Percentiles rank a stretch among this genome's conserved stretches.
phyloP scores from a whole-genome alignment of 1,140 invertebrate species.

The Bombus superbus region DNA sequence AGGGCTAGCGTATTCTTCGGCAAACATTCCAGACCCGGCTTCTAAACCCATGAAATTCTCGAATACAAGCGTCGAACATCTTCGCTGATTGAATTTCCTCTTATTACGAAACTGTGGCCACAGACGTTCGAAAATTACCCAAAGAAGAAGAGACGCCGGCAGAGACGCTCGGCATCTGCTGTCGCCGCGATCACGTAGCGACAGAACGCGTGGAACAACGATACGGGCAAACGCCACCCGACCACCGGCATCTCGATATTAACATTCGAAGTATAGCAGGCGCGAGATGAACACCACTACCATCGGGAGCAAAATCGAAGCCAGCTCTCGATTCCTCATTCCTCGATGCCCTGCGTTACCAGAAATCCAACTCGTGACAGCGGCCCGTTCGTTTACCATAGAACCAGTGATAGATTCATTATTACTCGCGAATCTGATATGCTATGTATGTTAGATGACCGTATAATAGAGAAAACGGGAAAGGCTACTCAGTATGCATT shows the following conservation, averaged over 20 bases:
- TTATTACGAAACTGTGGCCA: neutral
- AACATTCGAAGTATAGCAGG: constrained; percentile 24
- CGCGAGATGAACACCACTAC: neutral
- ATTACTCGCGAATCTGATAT: constrained; percentile 77
- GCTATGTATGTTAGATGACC: constrained; percentile 77
- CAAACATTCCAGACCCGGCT: neutral
- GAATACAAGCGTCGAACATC: neutral
- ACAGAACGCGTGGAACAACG: neutral
- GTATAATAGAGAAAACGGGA: constrained; percentile 77
- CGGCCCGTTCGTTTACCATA: constrained; percentile 44
- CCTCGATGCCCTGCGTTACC: neutral
- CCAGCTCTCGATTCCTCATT: neutral
- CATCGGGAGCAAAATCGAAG: neutral
- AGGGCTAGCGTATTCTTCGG: too few relatives aligned
- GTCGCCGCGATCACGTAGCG: constrained; percentile 7
- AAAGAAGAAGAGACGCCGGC: neutral
- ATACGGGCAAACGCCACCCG: neutral
- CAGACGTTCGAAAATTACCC: constrained; percentile 2
- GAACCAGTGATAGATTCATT: constrained; percentile 77
- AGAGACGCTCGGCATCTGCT: neutral
- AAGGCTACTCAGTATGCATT: constrained; percentile 82
- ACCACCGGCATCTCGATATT: constrained; percentile 16
- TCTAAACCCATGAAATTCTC: too few relatives aligned
- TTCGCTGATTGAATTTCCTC: neutral
- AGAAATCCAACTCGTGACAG: neutral